Base-by-base conservation (phyloP, 2,797 vertebrate genomes). In the Pseudochromis fuscus region DNA sequence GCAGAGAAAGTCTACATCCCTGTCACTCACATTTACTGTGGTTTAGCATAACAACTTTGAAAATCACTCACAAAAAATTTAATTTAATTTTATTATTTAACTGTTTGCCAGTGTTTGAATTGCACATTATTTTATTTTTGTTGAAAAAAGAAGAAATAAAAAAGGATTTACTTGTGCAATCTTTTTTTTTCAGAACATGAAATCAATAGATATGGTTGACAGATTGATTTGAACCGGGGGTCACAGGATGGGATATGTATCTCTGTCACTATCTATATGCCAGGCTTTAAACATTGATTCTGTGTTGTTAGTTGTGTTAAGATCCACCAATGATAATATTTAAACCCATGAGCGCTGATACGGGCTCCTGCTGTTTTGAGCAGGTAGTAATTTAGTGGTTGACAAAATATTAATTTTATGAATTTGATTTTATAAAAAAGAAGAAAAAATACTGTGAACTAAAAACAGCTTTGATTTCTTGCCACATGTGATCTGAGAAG, bases 21-120 rank as follows among this genome's bases (percentile, higher is more conserved):
- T 16, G 13, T 73, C 68, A 45, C 37, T 75, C 61, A 77, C 60
- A 46, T 62, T 67, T 19, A 61, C 40, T 33, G 19, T 4, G 7
- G 21, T 11, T 24, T n/a, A 62, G 24, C 9, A 12, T 8, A 27
- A 30, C n/a, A 46, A 24, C 58, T 58, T 19, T 8, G 30, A 7
- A 35, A 35, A 35, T 35, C 12, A 10, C 33, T 2, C 11, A 37
- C 35, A 4, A 30, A 30, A 30, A 8, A 16, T 38, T 38, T 38
- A 15, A 38, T 16, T 38, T 16, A 1, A 38, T 1, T 15, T 38
- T 16, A 1, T 16, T 5, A 3, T 38, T 1, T 4, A 12, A 38
- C 0, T 2, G 9, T 37, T 37, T 37, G 35, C 4, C 35, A 3
- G 3, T 37, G 15, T 37, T 37, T 37, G 4, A n/a, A n/a, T n/a